Evolutionary conservation across 2,797 vertebrate species (phyloP).

Genomic region (Mastacembelus armatus): DNA sequence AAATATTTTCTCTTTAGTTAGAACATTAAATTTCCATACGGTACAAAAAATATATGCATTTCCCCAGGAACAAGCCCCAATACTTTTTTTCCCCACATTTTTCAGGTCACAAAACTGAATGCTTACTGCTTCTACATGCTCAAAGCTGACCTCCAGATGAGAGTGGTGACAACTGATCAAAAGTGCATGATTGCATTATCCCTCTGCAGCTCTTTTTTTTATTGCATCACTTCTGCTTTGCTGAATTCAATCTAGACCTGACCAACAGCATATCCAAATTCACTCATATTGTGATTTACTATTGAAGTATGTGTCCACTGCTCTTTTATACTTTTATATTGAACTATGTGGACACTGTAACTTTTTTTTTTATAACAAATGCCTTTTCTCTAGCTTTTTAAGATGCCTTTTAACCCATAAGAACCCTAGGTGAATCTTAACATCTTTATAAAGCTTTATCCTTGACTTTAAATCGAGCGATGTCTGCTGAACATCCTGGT

Average conservation of each 20-base stretch:
- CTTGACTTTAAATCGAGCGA: too few species aligned
- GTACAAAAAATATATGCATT: constrained; percentile 4
- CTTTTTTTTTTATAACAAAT: neutral
- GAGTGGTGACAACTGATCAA: constrained; percentile 9
- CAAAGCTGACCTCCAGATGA: neutral
- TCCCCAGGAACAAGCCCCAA: neutral
- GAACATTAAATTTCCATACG: neutral
- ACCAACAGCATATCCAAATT: neutral
- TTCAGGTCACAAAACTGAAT: neutral
- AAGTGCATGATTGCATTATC: constrained; percentile 14
- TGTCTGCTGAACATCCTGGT: too few species aligned
- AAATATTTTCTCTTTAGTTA: too few species aligned
- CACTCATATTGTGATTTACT: neutral
- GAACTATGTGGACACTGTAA: neutral
- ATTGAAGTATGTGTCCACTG: neutral
- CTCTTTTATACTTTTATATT: neutral
- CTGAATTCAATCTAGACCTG: constrained; percentile 1
- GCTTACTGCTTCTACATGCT: neutral
- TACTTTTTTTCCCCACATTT: neutral
- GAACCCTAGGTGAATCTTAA: too few species aligned
- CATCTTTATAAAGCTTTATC: too few species aligned
- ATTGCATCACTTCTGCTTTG: neutral
- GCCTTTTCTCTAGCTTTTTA: neutral
- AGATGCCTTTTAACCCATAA: too few species aligned
- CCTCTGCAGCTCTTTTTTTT: neutral